Evolutionary conservation across 2,797 vertebrate genomes (phyloP).

Genomic region (Remorina albescens): DNA sequence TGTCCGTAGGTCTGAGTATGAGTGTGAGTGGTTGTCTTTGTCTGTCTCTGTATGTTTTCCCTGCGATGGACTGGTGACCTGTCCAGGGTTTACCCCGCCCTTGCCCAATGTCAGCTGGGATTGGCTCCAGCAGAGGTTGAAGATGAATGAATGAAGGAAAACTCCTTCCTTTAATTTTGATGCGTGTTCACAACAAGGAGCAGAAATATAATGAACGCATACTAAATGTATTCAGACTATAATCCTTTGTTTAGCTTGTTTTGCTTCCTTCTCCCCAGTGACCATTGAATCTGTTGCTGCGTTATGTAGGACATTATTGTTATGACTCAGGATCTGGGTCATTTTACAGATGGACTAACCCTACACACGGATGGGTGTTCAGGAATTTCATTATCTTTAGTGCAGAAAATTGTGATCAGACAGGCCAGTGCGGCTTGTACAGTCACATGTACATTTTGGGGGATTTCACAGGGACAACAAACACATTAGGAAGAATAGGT

Average conservation of each 20-base stretch:
- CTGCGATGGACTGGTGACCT: too few species aligned
- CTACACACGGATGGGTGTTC: not conserved
- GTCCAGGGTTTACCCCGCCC: too few species aligned
- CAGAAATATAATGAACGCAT: not conserved
- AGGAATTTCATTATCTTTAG: not conserved
- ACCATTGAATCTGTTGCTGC: not conserved
- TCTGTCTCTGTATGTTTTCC: too few species aligned
- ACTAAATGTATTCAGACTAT: not conserved
- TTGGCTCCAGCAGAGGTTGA: too few species aligned
- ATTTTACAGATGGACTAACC: constrained; percentile 5
- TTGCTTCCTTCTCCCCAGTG: too few species aligned
- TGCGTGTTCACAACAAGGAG: not conserved
- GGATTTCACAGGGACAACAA: not conserved
- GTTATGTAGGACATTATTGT: not conserved
- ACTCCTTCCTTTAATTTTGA: constrained; percentile 2
- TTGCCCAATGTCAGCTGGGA: too few species aligned
- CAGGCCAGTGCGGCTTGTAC: not conserved
- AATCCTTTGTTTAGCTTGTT: constrained; percentile 5
- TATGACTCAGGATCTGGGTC: not conserved
- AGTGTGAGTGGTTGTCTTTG: too few species aligned
- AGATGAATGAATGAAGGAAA: too few species aligned
- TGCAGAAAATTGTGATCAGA: not conserved
- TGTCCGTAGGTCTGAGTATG: too few species aligned
- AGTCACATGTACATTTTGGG: not conserved
- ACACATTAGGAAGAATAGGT: not conserved